Conservation (phyloP, 2,888 invertebrate genomes). For the Hirtodrosophila trivittata region DNA sequence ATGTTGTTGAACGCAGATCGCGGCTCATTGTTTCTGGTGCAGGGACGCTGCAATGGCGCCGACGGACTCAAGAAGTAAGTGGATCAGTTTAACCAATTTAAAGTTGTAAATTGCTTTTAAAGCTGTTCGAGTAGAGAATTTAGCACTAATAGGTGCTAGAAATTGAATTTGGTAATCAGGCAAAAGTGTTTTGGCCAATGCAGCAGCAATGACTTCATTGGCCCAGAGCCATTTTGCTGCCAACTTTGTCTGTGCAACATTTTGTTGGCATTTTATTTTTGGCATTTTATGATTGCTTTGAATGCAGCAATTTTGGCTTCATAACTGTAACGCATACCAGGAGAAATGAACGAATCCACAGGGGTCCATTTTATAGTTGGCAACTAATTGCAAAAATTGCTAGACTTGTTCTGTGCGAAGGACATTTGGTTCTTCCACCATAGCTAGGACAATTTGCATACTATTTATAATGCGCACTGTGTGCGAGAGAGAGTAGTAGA, state of each 20-base stretch:
- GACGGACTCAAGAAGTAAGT: conserved; percentile 84
- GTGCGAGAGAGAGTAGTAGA: no score
- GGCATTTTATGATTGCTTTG: conserved; percentile 68
- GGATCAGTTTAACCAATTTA: neutral
- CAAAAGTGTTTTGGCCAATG: conserved; percentile 36
- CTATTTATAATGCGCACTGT: no score
- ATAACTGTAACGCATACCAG: conserved; percentile 40
- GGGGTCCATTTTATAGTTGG: conserved; percentile 1
- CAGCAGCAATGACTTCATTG: conserved; percentile 69
- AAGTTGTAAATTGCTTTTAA: neutral
- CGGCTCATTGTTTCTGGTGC: conserved; percentile 95
- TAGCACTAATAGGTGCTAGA: conserved; percentile 44
- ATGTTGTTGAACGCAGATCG: conserved; percentile 95
- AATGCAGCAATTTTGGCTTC: conserved; percentile 46
- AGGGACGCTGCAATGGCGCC: conserved; percentile 86
- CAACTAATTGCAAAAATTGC: conserved; percentile 37
- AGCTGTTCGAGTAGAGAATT: conserved; percentile 17
- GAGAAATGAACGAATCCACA: neutral
- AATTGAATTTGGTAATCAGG: conserved; percentile 64
- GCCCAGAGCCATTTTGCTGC: conserved; percentile 55
- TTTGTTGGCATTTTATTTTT: conserved; percentile 73
- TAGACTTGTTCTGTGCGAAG: neutral
- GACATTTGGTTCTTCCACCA: no score
- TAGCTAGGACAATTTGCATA: neutral
- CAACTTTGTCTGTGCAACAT: conserved; percentile 56